These are phyloP conservation scores for Pygocentrus nattereri DNA, from an alignment of 2,797 vertebrate species.

Conservation along the genomic window DNA sequence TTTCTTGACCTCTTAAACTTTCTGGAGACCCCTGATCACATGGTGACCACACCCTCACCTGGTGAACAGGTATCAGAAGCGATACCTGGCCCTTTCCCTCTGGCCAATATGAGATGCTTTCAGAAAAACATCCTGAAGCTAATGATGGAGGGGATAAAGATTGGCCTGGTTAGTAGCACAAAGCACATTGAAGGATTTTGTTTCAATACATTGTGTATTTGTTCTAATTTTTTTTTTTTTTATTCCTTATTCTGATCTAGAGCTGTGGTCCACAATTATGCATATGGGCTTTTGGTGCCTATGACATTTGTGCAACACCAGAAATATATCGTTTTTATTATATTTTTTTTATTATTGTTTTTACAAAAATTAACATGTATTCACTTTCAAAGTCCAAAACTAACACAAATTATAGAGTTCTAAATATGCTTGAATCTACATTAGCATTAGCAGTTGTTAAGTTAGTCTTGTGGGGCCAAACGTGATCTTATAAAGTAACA, in stretches of 20 bases:
- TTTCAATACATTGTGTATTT: not conserved
- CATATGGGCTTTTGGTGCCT: too few relatives aligned
- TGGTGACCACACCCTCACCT: constrained; percentile 74
- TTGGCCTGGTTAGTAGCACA: constrained; percentile 83
- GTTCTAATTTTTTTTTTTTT: not conserved
- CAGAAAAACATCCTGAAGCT: constrained; percentile 90
- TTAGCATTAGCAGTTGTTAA: too few relatives aligned
- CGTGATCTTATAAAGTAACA: too few relatives aligned
- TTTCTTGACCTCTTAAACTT: constrained; percentile 88
- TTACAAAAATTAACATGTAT: too few relatives aligned
- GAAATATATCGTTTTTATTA: too few relatives aligned
- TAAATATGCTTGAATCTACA: too few relatives aligned
- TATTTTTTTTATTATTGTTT: too few relatives aligned
- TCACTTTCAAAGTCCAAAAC: too few relatives aligned
- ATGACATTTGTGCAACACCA: too few relatives aligned
- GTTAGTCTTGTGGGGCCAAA: too few relatives aligned
- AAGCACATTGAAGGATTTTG: not conserved
- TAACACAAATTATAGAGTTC: too few relatives aligned
- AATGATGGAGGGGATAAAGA: constrained; percentile 92
- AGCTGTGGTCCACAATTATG: not conserved
- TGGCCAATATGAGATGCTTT: constrained; percentile 85
- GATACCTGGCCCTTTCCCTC: constrained; percentile 73
- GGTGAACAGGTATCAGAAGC: constrained; percentile 81
- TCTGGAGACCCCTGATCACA: constrained; percentile 84
- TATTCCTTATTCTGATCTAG: too few relatives aligned